Percentiles rank a stretch among this genome's conserved stretches.
Conservation (phyloP, 92 coral and sea anemone species). For the Meandrina meandrites region DNA sequence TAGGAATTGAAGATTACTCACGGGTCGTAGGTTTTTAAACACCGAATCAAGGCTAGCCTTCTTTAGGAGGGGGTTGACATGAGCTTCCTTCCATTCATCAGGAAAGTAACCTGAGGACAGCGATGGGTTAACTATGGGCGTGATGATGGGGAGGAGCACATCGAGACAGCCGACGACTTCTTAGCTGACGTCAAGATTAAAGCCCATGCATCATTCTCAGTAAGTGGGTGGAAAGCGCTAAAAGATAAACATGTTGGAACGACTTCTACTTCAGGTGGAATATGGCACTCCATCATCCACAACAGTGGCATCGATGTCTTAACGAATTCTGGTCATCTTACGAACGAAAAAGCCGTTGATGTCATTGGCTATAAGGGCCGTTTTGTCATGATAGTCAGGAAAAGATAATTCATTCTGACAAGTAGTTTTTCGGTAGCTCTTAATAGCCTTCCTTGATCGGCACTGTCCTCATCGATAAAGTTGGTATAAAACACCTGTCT, state of each 20-base stretch:
- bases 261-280: neutral
- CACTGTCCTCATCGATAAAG: too few species aligned
- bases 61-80: neutral
- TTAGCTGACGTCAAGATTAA: neutral
- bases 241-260: neutral
- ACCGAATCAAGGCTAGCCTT: too few species aligned
- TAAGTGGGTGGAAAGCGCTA: neutral
- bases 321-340: too few species aligned
- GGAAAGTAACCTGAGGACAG: neutral
- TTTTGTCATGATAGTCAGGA: neutral
- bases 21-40: too few species aligned
- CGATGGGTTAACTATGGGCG: neutral
- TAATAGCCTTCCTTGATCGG: neutral
- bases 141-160: neutral
- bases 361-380: neutral
- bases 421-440: slow-evolving; percentile 17
- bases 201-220: neutral
- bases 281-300: neutral
- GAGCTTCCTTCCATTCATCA: neutral
- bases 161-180: neutral
- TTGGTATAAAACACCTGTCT: too few species aligned
- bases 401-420: slow-evolving; percentile 33
- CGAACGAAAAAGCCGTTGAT: too few species aligned
- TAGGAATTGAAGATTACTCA: too few species aligned
- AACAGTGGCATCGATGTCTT: too few species aligned